A percentile compares a stretch with the other conserved stretches of the same genome.
These are phyloP conservation scores for Malacoraja senta DNA, from an alignment of 2,797 vertebrate genomes.

Conservation along the genomic window DNA sequence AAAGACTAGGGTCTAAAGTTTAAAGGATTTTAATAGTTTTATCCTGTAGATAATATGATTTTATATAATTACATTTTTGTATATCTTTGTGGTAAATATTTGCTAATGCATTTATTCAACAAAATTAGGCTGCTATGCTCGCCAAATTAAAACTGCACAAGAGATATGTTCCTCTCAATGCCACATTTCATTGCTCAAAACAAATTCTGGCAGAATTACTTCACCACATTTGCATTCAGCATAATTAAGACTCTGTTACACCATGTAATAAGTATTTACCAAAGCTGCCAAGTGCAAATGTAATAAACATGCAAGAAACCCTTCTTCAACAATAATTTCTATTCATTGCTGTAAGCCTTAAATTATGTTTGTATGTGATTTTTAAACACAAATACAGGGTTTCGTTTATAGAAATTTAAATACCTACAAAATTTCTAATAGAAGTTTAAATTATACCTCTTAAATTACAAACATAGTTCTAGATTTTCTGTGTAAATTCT, in stretches of 20 bases:
- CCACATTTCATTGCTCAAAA: neutral
- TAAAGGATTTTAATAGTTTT: neutral
- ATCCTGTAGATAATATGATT: neutral
- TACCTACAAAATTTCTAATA: neutral
- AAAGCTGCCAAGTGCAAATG: slow-evolving; percentile 1
- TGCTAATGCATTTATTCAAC: neutral
- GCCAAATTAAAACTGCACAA: neutral
- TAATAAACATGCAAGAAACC: neutral
- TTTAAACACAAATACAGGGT: neutral
- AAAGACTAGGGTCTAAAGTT: too few relatives aligned
- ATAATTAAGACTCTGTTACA: neutral
- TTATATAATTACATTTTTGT: neutral
- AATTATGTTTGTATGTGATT: neutral
- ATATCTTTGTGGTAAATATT: slow-evolving; percentile 7
- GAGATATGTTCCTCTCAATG: neutral
- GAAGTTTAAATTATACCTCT: neutral
- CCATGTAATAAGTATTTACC: neutral
- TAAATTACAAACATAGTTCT: neutral
- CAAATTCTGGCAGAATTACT: neutral
- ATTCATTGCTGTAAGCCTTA: neutral
- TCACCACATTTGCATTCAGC: neutral
- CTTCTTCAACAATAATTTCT: neutral
- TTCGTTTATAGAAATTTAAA: neutral
- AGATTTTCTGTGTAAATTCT: too few relatives aligned
- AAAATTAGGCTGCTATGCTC: neutral